Evolutionary conservation across 2,113 vertebrate genomes (phyloP).

Genomic region (Cairina moschata): DNA sequence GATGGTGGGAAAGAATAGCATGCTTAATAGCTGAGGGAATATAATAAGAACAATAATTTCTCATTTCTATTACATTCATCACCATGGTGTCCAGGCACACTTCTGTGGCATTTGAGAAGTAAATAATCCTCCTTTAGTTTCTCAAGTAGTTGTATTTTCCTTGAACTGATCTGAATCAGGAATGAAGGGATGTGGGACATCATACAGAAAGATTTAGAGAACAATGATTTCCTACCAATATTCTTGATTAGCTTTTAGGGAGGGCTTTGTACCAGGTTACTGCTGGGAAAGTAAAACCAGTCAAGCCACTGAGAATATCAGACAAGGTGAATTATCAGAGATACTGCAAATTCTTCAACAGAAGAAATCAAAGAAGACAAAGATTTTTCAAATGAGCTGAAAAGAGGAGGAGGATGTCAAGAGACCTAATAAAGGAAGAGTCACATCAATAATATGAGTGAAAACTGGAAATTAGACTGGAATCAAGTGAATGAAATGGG

Average conservation of each 20-base stretch:
- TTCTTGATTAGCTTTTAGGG: background rate
- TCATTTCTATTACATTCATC: background rate
- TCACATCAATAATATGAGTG: background rate
- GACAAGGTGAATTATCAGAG: background rate
- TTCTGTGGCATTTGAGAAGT: background rate
- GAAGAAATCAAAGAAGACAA: background rate
- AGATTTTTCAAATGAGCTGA: background rate
- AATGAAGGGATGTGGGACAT: background rate
- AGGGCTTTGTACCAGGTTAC: background rate
- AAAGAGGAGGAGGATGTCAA: background rate
- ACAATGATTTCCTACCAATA: background rate
- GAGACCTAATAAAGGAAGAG: background rate
- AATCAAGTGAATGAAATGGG: background rate
- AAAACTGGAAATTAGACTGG: background rate
- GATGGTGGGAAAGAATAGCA: background rate
- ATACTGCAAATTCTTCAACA: background rate
- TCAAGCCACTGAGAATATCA: background rate
- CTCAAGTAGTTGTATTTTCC: background rate
- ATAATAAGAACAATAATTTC: background rate
- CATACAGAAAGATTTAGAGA: background rate
- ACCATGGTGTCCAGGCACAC: background rate
- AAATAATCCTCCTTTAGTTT: background rate
- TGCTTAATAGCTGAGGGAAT: background rate
- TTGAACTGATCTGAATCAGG: background rate
- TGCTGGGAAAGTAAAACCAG: background rate